phyloP scores from a whole-genome alignment of 2,888 invertebrate genomes.

The Tetheella fluctuosa region DNA sequence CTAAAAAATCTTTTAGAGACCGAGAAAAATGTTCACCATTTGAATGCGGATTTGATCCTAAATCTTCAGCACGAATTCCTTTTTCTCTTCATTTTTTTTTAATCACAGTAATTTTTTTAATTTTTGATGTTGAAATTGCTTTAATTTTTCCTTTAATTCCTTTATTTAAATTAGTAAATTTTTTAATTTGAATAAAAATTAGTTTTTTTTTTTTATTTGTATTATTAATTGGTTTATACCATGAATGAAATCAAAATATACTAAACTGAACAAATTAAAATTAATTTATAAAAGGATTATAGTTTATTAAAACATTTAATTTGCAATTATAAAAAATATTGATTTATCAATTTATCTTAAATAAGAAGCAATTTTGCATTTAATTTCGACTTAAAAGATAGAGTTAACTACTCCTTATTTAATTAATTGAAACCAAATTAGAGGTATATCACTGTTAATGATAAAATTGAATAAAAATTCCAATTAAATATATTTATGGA shows the following conservation, averaged over 20 bases:
- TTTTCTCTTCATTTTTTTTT: constrained; percentile 85
- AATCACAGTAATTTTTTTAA: constrained; percentile 88
- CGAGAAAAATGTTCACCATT: constrained; percentile 87
- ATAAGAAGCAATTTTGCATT: constrained; percentile 83
- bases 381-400: constrained; percentile 77
- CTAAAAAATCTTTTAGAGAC: constrained; percentile 83
- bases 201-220: constrained; percentile 78
- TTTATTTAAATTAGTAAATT: constrained; percentile 56
- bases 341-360: constrained; percentile 71
- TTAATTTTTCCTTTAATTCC: constrained; percentile 85
- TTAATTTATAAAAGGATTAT: constrained; percentile 53
- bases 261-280: constrained; percentile 66
- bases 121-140: constrained; percentile 89
- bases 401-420: constrained; percentile 80
- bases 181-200: constrained; percentile 56
- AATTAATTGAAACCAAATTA: constrained; percentile 83
- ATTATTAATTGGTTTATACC: constrained; percentile 73
- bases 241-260: constrained; percentile 76
- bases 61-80: constrained; percentile 65
- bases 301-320: constrained; percentile 73
- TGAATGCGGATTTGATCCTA: constrained; percentile 78
- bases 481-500: constrained; percentile 82
- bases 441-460: constrained; percentile 88
- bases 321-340: constrained; percentile 78
- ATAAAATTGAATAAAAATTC: constrained; percentile 81